phyloP scores from a whole-genome alignment of 2,113 vertebrate genomes.

The Seriola rivoliana region DNA sequence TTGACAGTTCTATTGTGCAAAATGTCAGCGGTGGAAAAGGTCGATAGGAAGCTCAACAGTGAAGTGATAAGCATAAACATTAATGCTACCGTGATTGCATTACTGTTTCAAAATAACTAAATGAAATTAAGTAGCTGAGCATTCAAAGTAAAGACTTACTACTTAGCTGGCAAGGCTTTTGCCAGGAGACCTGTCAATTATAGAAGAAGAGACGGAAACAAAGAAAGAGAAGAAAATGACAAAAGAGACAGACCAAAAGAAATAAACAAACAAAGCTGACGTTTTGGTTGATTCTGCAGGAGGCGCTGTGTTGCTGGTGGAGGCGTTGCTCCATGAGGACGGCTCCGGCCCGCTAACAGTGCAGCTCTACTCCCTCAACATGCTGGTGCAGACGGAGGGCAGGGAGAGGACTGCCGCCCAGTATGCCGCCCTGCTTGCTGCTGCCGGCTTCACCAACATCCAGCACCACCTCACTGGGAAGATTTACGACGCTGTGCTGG shows the following conservation, averaged over 20 bases:
- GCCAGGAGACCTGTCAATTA: background rate
- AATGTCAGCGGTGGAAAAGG: background rate
- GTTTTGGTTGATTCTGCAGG: conserved; percentile 72
- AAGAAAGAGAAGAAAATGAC: background rate
- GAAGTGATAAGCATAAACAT: too few relatives aligned
- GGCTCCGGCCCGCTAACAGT: conserved; percentile 85
- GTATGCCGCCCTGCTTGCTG: conserved; percentile 82
- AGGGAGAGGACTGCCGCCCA: conserved; percentile 85
- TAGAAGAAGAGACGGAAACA: background rate
- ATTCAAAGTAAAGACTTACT: too few relatives aligned
- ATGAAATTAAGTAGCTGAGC: too few relatives aligned
- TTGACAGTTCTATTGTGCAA: background rate
- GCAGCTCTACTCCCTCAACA: conserved; percentile 90
- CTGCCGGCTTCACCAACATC: conserved; percentile 85
- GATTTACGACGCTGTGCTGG: conserved; percentile 88
- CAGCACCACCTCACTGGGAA: conserved; percentile 84
- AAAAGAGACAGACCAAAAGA: too few relatives aligned
- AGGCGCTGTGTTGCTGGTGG: conserved; percentile 87
- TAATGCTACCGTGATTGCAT: too few relatives aligned
- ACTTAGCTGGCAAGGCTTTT: background rate
- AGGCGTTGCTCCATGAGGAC: conserved; percentile 86
- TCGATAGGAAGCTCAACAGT: too few relatives aligned
- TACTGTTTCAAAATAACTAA: too few relatives aligned
- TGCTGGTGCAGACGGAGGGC: conserved; percentile 92
- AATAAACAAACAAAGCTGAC: background rate